Conservation (phyloP, 2,797 vertebrate genomes). For the Lepilemur ruficaudatus region DNA sequence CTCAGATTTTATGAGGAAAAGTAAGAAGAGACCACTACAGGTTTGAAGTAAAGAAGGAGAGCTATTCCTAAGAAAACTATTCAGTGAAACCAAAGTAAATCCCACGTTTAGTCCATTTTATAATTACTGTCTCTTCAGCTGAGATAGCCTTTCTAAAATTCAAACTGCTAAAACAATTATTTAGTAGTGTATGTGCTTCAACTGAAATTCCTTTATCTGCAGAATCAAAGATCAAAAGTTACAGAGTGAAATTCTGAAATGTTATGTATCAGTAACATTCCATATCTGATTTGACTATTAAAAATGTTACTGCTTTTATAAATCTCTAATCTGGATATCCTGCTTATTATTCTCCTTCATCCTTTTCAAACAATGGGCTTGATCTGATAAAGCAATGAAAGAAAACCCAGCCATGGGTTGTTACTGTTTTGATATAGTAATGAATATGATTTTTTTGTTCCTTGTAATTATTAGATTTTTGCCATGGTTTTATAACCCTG, state of each 20-base stretch:
- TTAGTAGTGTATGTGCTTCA: background rate
- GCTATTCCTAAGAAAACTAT: background rate
- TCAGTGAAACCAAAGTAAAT: background rate
- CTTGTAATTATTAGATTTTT: background rate
- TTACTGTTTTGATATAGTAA: background rate
- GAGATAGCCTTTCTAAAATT: constrained; percentile 8
- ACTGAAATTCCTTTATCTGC: background rate
- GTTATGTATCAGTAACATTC: background rate
- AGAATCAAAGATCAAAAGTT: background rate
- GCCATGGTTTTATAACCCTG: background rate
- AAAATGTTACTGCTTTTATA: background rate
- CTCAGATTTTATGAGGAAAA: background rate
- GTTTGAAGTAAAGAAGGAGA: background rate
- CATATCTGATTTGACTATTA: background rate
- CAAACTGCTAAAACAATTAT: background rate
- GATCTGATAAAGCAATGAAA: background rate
- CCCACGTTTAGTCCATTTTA: background rate
- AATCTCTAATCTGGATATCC: background rate
- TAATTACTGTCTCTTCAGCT: background rate
- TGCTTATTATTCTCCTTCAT: background rate
- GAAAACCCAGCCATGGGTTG: background rate
- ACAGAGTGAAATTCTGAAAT: background rate
- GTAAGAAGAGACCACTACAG: background rate
- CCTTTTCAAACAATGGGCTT: background rate
- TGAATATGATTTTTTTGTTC: background rate